Percentiles rank a stretch among this genome's conserved stretches.
phyloP scores from a whole-genome alignment of 2,113 vertebrate genomes.

The Lynx canadensis region DNA sequence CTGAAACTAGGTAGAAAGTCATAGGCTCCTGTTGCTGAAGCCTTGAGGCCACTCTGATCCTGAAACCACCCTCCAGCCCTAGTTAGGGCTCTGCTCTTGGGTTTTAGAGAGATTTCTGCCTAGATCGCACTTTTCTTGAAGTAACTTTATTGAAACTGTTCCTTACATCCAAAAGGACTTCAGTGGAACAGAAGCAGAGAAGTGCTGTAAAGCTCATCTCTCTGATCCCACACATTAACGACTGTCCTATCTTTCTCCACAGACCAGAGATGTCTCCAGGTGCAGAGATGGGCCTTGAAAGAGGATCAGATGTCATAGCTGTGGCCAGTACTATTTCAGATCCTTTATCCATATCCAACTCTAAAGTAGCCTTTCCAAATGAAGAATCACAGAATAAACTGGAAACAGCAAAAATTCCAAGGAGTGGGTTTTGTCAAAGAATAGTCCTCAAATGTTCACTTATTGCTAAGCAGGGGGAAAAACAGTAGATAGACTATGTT shows the following conservation, averaged over 20 bases:
- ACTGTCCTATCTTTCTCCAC: background rate
- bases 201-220: background rate
- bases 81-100: background rate
- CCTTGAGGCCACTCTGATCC: background rate
- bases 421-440: background rate
- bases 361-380: background rate
- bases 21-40: background rate
- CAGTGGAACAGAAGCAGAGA: background rate
- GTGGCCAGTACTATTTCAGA: background rate
- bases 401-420: background rate
- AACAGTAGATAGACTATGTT: background rate
- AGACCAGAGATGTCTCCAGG: background rate
- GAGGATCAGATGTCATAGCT: background rate
- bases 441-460: background rate
- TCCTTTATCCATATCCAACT: background rate
- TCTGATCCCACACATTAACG: background rate
- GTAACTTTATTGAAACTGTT: background rate
- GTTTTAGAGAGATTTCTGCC: background rate
- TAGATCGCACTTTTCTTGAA: background rate
- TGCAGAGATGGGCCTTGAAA: background rate
- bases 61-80: background rate
- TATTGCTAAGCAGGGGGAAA: background rate
- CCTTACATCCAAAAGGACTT: background rate
- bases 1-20: background rate
- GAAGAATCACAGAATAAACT: background rate